A percentile compares a stretch with the other conserved stretches of the same genome.
These are phyloP conservation scores for Zoanthus gigantus DNA, from an alignment of 92 coral and sea anemone genomes.

Conservation along the genomic window DNA sequence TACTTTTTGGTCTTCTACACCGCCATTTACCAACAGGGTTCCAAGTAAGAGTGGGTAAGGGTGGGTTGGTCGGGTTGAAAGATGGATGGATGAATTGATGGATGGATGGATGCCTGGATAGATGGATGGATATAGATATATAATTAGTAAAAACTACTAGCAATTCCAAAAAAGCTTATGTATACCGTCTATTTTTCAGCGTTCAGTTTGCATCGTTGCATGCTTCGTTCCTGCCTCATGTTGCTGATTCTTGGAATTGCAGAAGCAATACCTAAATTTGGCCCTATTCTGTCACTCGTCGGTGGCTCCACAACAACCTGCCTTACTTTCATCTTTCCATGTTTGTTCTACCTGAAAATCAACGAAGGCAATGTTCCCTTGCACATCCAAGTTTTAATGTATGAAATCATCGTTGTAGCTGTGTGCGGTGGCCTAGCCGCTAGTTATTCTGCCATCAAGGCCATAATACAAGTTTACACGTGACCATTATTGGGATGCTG, in stretches of 20 bases:
- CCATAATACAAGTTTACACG: conserved; percentile 71
- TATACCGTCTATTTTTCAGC: conserved; percentile 12
- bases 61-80: no score
- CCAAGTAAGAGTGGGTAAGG: no score
- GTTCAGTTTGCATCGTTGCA: conserved; percentile 78
- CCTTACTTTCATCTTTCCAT: conserved; percentile 90
- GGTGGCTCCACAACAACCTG: conserved; percentile 91
- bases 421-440: conserved; percentile 86
- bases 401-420: conserved; percentile 80
- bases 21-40: no score
- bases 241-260: conserved; percentile 84
- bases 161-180: not conserved
- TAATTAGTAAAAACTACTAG: no score
- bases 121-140: no score
- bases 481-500: not conserved
- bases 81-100: no score
- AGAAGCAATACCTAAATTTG: conserved; percentile 89
- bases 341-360: conserved; percentile 85
- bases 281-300: conserved; percentile 90
- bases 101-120: no score
- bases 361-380: conserved; percentile 65
- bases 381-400: conserved; percentile 77
- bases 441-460: conserved; percentile 85
- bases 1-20: no score
- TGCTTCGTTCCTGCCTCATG: conserved; percentile 84